Base-by-base conservation (phyloP, 1,140 invertebrate species). In the Drosophila pandora region DNA sequence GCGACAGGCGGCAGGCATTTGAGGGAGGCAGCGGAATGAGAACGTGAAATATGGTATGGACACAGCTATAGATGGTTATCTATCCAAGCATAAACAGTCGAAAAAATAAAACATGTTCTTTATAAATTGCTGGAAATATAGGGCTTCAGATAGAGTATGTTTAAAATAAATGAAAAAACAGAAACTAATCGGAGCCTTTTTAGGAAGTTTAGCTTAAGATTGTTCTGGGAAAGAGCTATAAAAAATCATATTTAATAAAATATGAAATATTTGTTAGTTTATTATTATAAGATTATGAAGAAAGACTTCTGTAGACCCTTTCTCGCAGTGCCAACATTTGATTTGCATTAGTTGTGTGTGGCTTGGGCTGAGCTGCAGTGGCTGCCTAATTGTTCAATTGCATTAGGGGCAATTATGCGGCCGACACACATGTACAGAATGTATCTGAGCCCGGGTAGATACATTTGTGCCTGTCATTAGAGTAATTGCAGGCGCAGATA, bases 311-410 rank as follows among this genome's bases (percentile, higher is more conserved):
- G 2, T 1, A 28, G 1, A 37, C 3, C 10, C 39, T 52, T 59
- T 59, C n/a, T 48, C 37, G 37, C 6, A 48, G 63, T 68, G 63
- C 34, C 50, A 2, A n/a, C 47, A 63, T 43, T 63, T 48, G 64
- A 48, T 69, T 69, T 68, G 65, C 65, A 69, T 69, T 67, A 39
- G 65, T 48, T 67, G 45, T 50, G 45, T 50, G 45, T 12, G 28
- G 47, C 63, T 43, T 43, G 50, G 2, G 62, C 23, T 25, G 65
- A 56, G 62, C 50, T 69, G 68, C 68, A 71, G 39, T 47, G 54
- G 34, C 73, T 74, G 70, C 48, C 71, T 75, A 63, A 75, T 75
- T 75, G 61, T 65, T 67, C 70, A 75, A 75, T 75, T 75, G 71
- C 71, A 75, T 75, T 75, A 75, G 48, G 34, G 68, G 71, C 71